A percentile compares a stretch with the other conserved stretches of the same genome.
Evolutionary conservation across 2,113 vertebrate genomes (phyloP).

Genomic region (Litocranius walleri): DNA sequence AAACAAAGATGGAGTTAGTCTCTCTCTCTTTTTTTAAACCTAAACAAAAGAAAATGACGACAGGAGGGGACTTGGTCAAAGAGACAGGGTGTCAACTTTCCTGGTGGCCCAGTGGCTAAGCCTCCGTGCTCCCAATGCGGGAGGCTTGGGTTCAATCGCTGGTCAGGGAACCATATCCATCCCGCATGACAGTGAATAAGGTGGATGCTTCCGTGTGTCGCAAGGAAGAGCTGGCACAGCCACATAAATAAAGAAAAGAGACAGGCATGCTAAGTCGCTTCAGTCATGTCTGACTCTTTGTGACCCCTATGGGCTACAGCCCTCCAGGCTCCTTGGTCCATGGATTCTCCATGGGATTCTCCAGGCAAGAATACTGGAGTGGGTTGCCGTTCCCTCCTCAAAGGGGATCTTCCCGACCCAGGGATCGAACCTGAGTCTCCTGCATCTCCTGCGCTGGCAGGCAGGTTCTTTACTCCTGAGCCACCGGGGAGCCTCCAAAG

Average conservation of each 20-base stretch:
- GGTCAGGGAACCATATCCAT: not conserved
- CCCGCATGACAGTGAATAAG: rapidly evolving
- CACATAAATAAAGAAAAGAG: not conserved
- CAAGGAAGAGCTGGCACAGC: not conserved
- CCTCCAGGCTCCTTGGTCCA: not conserved
- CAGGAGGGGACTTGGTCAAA: rapidly evolving
- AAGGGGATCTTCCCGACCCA: not conserved
- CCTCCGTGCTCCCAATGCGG: rapidly evolving
- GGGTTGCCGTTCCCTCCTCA: not conserved
- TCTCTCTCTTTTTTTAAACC: not conserved
- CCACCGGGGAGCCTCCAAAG: not conserved
- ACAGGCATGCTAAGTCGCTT: rapidly evolving
- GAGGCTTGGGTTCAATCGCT: not conserved
- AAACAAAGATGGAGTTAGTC: not conserved
- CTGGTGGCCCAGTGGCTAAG: not conserved
- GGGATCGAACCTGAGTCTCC: not conserved
- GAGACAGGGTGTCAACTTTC: not conserved
- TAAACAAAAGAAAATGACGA: not conserved
- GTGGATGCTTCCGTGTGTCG: not conserved
- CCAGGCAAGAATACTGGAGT: not conserved
- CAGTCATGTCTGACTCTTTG: not conserved
- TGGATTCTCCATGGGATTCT: not conserved
- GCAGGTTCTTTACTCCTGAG: not conserved
- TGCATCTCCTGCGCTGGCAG: not conserved
- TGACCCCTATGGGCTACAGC: not conserved